These are phyloP conservation scores for Sisor rabdophorus DNA, from an alignment of 2,113 vertebrate genomes.

Conservation along the genomic window DNA sequence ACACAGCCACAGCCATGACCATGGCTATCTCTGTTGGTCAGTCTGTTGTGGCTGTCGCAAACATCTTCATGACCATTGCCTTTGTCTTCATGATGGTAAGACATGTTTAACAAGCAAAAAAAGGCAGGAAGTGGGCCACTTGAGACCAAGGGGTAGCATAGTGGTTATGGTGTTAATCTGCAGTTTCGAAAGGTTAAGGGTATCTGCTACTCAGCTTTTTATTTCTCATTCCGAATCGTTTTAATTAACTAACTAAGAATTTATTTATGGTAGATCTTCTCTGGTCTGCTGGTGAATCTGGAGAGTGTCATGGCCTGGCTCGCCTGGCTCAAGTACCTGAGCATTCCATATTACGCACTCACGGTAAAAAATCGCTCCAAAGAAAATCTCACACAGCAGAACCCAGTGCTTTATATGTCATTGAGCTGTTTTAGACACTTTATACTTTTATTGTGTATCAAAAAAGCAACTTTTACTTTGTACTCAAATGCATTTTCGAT, in stretches of 20 bases:
- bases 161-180: too few relatives aligned
- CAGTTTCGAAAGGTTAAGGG: too few relatives aligned
- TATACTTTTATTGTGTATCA: too few relatives aligned
- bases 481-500: too few relatives aligned
- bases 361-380: constrained; percentile 66
- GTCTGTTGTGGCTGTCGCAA: constrained; percentile 77
- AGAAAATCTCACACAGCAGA: too few relatives aligned
- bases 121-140: background rate
- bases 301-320: constrained; percentile 75
- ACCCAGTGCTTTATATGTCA: background rate
- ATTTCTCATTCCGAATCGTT: background rate
- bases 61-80: constrained; percentile 77
- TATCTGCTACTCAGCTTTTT: background rate
- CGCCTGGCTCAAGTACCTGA: constrained; percentile 87
- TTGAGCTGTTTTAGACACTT: too few relatives aligned
- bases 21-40: constrained; percentile 85
- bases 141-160: too few relatives aligned
- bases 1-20: constrained; percentile 81
- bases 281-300: constrained; percentile 87
- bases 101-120: background rate
- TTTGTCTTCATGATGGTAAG: constrained; percentile 93
- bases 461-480: too few relatives aligned
- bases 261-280: constrained; percentile 77
- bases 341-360: constrained; percentile 84
- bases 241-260: background rate